Base-by-base conservation (phyloP, 1,140 invertebrate species). In the Drosophila pandora region DNA sequence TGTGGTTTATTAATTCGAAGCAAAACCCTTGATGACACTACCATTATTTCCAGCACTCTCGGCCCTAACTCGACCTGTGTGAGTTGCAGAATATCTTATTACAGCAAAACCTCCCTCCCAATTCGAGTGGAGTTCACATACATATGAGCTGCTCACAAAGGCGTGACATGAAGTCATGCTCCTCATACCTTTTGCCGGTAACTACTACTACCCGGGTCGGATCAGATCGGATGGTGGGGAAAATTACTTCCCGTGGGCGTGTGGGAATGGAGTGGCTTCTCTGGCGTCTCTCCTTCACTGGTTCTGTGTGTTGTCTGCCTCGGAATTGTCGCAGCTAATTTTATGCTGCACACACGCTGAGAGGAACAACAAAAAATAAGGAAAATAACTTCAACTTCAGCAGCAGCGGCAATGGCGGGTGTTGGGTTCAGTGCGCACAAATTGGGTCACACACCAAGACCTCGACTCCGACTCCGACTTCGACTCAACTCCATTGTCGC, bases 351-450 rank as follows among this genome's bases (percentile, higher is more conserved):
- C 62, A 76, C 60, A 58, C 28, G 50, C 30, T 37, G 50, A 21
- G 28, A 21, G 28, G 10, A 22, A 9, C 41, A 43, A 43, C 13
- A 10, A 47, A 8, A 50, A 25, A 23, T 47, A 39, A 37, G 32
- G 21, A 28, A n/a, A 23, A 30, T n/a, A 59, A 47, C 17, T 13
- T 28, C 43, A 47, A 22, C 43, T 22, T 4, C 43, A 17, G 17
- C 17, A 17, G 17, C 17, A 1, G 17, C 17, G 17, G 17, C 17
- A n/a, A 10, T n/a, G 23, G 9, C 34, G 56, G 50, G 43, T 41
- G 58, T 50, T 56, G 83, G 79, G 82, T 85, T 85, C 82, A 87
- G 65, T 85, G 82, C 58, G 78, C 82, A 85, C 83, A 67, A 85
- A 82, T 82, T 85, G 74, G 82, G 82, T 87, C 82, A 85, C 58